Evolutionary conservation across 2,888 invertebrate genomes (phyloP).

Genomic region (Meiosimyza platycephala): DNA sequence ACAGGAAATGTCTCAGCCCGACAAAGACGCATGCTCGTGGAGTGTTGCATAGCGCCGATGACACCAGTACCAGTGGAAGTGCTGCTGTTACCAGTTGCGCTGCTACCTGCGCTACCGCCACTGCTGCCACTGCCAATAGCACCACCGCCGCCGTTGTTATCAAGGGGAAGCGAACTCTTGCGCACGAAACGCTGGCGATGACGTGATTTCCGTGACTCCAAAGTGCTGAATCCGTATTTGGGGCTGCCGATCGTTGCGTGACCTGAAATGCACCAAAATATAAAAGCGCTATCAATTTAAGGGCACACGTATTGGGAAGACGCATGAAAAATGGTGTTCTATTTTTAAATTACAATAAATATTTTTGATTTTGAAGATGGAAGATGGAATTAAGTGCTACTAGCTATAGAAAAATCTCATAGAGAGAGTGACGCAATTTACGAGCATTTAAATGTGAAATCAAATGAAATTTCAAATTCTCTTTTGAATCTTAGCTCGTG

Average conservation of each 20-base stretch:
- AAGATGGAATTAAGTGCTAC: slow-evolving; percentile 15
- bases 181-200: slow-evolving; percentile 67
- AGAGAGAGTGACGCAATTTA: slow-evolving; percentile 4
- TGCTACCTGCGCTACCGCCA: slow-evolving; percentile 62
- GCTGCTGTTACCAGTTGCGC: slow-evolving; percentile 66
- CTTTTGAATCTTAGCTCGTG: background rate
- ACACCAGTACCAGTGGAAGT: slow-evolving; percentile 64
- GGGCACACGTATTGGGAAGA: background rate
- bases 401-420: slow-evolving; percentile 9
- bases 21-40: slow-evolving; percentile 62
- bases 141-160: slow-evolving; percentile 48
- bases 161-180: slow-evolving; percentile 69
- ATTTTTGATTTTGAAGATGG: background rate
- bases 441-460: slow-evolving; percentile 16
- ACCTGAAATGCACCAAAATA: slow-evolving; percentile 47
- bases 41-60: slow-evolving; percentile 48
- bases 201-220: slow-evolving; percentile 70
- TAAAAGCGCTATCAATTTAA: background rate
- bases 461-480: background rate
- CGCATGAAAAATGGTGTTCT: slow-evolving; percentile 23
- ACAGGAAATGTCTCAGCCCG: slow-evolving; percentile 67
- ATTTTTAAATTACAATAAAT: slow-evolving; percentile 32
- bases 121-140: slow-evolving; percentile 42
- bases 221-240: slow-evolving; percentile 71
- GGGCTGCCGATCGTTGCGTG: slow-evolving; percentile 67